Percentiles rank a stretch among this genome's conserved stretches.
Conservation (phyloP, 1,140 invertebrate species). For the Bombus waltoni region DNA sequence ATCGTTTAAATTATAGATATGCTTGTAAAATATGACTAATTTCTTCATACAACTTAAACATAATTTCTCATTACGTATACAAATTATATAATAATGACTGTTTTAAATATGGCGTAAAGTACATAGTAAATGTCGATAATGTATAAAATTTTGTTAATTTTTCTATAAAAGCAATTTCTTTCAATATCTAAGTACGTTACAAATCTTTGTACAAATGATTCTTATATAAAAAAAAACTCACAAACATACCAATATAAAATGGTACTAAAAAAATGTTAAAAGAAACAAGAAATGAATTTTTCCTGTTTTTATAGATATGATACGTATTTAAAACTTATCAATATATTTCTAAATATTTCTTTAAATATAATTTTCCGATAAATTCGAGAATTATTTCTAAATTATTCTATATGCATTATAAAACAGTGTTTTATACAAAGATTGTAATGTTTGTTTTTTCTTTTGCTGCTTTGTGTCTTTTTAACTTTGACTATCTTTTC, state of each 20-base stretch:
- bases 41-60: constrained; percentile 36
- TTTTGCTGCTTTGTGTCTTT: constrained; percentile 4
- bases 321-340: not conserved
- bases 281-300: constrained; percentile 1
- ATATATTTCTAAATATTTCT: not conserved
- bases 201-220: constrained; percentile 40
- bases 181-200: constrained; percentile 21
- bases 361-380: constrained; percentile 3
- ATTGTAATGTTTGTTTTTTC: not conserved
- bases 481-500: not conserved
- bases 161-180: constrained; percentile 16
- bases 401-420: not conserved
- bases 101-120: constrained; percentile 39
- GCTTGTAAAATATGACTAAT: constrained; percentile 21
- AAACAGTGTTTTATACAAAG: constrained; percentile 33
- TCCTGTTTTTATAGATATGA: not conserved
- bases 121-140: constrained; percentile 4
- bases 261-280: not conserved
- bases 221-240: not conserved
- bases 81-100: constrained; percentile 46
- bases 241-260: not conserved
- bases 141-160: constrained; percentile 12
- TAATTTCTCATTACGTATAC: constrained; percentile 9
- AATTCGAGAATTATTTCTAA: not conserved
- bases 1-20: constrained; percentile 20